phyloP scores from a whole-genome alignment of 2,113 vertebrate genomes.

The Chrysochloris asiatica region DNA sequence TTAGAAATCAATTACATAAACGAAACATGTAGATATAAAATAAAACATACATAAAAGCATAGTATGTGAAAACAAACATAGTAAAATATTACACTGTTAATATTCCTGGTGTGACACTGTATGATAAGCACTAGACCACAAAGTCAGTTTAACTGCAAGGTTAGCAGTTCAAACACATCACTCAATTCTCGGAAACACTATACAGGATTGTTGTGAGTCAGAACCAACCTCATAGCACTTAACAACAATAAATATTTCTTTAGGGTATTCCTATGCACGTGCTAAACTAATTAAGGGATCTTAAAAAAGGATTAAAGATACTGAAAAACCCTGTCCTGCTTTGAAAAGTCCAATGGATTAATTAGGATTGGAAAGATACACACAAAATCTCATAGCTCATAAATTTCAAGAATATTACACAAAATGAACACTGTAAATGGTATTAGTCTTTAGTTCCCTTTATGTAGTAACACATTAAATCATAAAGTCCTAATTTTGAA shows the following conservation, averaged over 20 bases:
- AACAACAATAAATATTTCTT: neutral
- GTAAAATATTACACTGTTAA: slow-evolving; percentile 18
- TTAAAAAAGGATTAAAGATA: slow-evolving; percentile 40
- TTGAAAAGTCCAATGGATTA: slow-evolving; percentile 36
- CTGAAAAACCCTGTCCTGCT: slow-evolving; percentile 2
- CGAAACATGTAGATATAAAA: neutral
- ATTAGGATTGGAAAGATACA: slow-evolving; percentile 33
- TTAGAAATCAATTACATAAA: slow-evolving; percentile 3
- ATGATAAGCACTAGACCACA: too few species aligned
- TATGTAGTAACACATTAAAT: slow-evolving; percentile 25
- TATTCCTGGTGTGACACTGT: too few species aligned
- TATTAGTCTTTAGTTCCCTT: slow-evolving; percentile 34
- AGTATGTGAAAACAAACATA: slow-evolving; percentile 3
- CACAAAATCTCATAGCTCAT: slow-evolving; percentile 31
- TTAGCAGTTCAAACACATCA: too few species aligned
- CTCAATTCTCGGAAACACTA: too few species aligned
- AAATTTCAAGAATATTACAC: slow-evolving; percentile 6
- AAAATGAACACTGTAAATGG: slow-evolving; percentile 43
- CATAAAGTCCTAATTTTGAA: slow-evolving; percentile 40
- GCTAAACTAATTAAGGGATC: slow-evolving; percentile 35
- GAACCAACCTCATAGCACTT: too few species aligned
- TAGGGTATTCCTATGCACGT: neutral
- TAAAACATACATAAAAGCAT: neutral
- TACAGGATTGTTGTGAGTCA: too few species aligned
- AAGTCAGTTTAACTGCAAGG: too few species aligned